Base-by-base conservation (phyloP, 1,140 invertebrate genomes). In the Nasonia vitripennis region DNA sequence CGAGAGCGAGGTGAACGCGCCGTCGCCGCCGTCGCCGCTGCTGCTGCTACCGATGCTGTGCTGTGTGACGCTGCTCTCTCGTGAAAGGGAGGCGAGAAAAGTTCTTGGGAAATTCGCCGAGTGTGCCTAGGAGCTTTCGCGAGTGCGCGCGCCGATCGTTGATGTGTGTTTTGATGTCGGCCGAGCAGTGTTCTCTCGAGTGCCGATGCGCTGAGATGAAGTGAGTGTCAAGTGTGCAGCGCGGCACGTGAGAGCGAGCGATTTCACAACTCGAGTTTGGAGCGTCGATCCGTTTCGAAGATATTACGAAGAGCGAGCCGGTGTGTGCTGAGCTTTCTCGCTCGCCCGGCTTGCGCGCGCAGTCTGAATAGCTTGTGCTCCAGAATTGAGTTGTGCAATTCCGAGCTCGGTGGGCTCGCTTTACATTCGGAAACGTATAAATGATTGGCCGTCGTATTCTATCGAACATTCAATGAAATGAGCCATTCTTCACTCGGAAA, bases 1-100 rank as follows among this genome's bases (percentile, higher is more conserved):
- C 37, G 37, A 81, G 78, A 62, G 34, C 67, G 78, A 81, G 78
- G 62, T 81, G 62, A 70, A 71, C 78, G 78, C 14, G 78, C 20
- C 55, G 17, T 5, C 12, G 51, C 3, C 3, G 7, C 12, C 48
- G 48, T 0, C 48, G 14, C 48, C 48, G 48, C 48, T 10, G 9
- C 48, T 10, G 48, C 48, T 51, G 14, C 77, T 78, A 10, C 51
- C 27, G 45, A 5, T 23, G 17, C 45, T 51, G 48, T 51, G 48
- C 10, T 51, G 48, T 51, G 48, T 51, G 11, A 11, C 12, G 45
- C 9, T 48, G 45, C 45, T 12, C 14, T 51, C 48, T 51, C 48
- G 48, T 51, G 48, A 51, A 51, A 51, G 48, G 48, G 48, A 51
- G 48, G 48, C 48, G 48, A 62, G 55, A 62, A 62, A 62, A 62